Percentiles rank a stretch among this genome's conserved stretches.
Evolutionary conservation across 2,113 vertebrate genomes (phyloP).

Genomic region (rat (Rattus norvegicus)): GRCr8 NC_086039.1:8476501-8477000

Average conservation of each 20-base stretch:
- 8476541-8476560: not conserved
- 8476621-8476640: too few species aligned
- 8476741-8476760: not conserved
- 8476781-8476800: not conserved
- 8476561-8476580: too few species aligned
- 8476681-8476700: not conserved
- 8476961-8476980: constrained; percentile 43
- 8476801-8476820: constrained; percentile 37
- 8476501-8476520: not conserved
- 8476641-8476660: not conserved
- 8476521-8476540: not conserved
- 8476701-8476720: not conserved
- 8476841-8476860: not conserved
- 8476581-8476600: too few species aligned
- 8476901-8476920: not conserved
- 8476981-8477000: not conserved
- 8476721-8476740: not conserved
- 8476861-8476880: not conserved
- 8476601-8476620: too few species aligned
- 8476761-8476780: not conserved
- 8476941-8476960: constrained; percentile 8
- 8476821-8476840: not conserved
- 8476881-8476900: not conserved
- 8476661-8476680: not conserved
- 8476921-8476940: not conserved